phyloP scores from a whole-genome alignment of 2,888 invertebrate genomes.

The Polietes domitor region DNA sequence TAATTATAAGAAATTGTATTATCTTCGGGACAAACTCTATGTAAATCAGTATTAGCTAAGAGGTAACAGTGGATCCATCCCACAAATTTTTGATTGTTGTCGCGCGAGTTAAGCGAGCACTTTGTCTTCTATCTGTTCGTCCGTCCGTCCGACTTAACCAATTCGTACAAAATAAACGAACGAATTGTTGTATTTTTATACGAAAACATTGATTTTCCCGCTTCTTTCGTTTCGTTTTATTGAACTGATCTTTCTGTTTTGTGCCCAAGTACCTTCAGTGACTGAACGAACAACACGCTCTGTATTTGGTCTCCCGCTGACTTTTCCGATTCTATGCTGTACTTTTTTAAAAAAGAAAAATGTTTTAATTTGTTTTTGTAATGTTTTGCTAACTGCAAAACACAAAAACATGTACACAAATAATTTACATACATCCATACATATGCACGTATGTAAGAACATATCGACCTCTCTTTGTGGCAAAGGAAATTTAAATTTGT shows the following conservation, averaged over 20 bases:
- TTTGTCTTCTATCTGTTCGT: neutral
- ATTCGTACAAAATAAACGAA: neutral
- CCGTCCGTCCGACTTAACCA: neutral
- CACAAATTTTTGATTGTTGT: neutral
- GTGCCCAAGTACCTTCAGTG: neutral
- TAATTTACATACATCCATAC: too few species aligned
- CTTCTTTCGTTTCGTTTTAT: slow-evolving; percentile 15
- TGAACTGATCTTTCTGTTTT: too few species aligned
- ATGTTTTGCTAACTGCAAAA: neutral
- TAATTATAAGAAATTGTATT: too few species aligned
- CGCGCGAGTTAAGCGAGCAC: neutral
- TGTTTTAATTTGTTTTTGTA: neutral
- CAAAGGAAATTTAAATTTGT: neutral
- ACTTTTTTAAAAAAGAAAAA: neutral
- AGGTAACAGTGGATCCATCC: too few species aligned
- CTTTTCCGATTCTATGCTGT: neutral
- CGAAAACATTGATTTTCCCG: slow-evolving; percentile 42
- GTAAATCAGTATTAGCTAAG: too few species aligned
- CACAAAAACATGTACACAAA: neutral
- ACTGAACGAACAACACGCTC: neutral
- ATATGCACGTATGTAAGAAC: too few species aligned
- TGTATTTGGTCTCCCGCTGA: slow-evolving; percentile 26
- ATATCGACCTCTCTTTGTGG: neutral
- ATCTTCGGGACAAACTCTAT: too few species aligned
- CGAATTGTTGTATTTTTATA: slow-evolving; percentile 31